Base-by-base conservation (phyloP, 1,140 invertebrate species). In the Phortica variegata region DNA sequence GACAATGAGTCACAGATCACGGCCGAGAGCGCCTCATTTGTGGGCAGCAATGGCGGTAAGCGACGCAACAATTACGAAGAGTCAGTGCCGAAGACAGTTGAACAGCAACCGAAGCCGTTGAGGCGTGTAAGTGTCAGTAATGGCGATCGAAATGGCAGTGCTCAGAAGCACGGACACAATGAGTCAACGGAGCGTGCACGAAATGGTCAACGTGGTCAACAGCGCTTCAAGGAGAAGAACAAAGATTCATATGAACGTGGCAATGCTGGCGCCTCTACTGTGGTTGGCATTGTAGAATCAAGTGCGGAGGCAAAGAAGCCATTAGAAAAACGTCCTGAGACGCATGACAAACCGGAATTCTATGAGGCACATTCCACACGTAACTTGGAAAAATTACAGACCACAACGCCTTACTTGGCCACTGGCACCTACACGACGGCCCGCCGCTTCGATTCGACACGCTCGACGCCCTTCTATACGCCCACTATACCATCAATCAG, bases 1-100 rank as follows among this genome's bases (percentile, higher is more conserved):
- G 57, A 69, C 8, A 55, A 68, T 8, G 88, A 90, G 66, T 83
- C 82, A 43, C 88, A 90, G 72, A 80, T 86, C 2, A 81, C 84
- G 0, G 85, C 88, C 2, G 89, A 90, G 73, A 86, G 84, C 2
- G 85, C 86, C 0, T 86, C 86, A 0, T 88, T 88, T 60, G 82
- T 85, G 0, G 82, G 83, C 19, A 84, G 77, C n/a, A 15, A 56
- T 3, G 51, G 33, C 4, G 75, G 79, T 12, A 68, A 68, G 42
- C 54, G 71, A 37, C 60, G 73, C 6, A 78, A 78, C 54, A 66
- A 73, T 17, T 78, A 61, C 36, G 44, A 57, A 58, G 19, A 72
- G 17, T n/a, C n/a, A n/a, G n/a, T 34, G 34, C 8, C 47, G 48
- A 23, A 15, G 13, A 1, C 38, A 49, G 8, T 10, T 31, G 21